Base-by-base conservation (phyloP, 2,797 vertebrate species). In the Ataeniobius toweri region DNA sequence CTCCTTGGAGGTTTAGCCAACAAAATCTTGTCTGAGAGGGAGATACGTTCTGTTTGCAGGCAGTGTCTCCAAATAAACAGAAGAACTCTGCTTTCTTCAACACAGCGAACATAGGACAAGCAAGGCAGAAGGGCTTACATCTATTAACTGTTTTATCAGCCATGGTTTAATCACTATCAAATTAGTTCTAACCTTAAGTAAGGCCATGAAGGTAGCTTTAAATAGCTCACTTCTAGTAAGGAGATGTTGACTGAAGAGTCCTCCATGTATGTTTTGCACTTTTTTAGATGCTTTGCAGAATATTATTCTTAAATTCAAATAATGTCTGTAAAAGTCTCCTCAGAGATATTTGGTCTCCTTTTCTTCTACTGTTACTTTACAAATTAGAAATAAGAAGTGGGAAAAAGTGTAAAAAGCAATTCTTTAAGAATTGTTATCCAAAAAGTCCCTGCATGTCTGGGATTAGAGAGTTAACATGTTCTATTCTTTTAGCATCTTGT, bases 21-120 rank as follows among this genome's bases (percentile, higher is more conserved):
- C 67, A 67, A 48, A 78, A 58, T 56, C 18, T 63, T 14, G 6
- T 36, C 16, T 6, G 12, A 65, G 31, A 39, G 65, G 18, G 9
- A 80, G 77, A 76, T 68, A 44, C 20, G 14, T 51, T 48, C 75
- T 20, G 65, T 39, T 70, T 74, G 48, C 44, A 73, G 71, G 80
- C 83, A 75, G 56, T 51, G 3, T 76, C 31, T 71, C 78, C 71
- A 65, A 28, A 18, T 18, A 55, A 84, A 76, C 80, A 89, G 80
- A 87, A 76, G 71, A 65, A 41, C 75, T 83, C 55, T 76, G 71
- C 77, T 80, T 71, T 78, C 70, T 83, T 76, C 69, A 81, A 79
- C 76, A 76, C 67, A 79, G 26, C 71, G 61, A 85, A 79, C 89
- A 91, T 89, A 89, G 89, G 86, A 85, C 31, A 4, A 67, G 51